phyloP scores from a whole-genome alignment of 2,113 vertebrate genomes.

The Cariama cristata region DNA sequence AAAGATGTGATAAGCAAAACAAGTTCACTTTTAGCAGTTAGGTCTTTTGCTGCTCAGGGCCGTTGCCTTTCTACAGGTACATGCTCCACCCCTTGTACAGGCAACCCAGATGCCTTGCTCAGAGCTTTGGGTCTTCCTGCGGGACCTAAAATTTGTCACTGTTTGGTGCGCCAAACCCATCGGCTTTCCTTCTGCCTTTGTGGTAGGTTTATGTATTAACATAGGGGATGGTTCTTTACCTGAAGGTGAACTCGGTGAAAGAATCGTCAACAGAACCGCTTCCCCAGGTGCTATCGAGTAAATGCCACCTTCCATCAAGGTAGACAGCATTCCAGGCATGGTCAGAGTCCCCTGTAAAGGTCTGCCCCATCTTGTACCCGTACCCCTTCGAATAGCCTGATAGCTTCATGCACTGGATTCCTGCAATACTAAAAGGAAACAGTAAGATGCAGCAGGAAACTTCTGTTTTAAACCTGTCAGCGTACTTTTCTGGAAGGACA shows the following conservation, averaged over 20 bases:
- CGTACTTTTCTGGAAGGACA: not conserved
- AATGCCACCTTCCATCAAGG: slow-evolving; percentile 82
- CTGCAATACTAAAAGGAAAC: slow-evolving; percentile 73
- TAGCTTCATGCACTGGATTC: slow-evolving; percentile 80
- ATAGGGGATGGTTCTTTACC: slow-evolving; percentile 54
- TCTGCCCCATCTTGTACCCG: slow-evolving; percentile 76
- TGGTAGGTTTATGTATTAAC: not conserved
- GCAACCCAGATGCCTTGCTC: not conserved
- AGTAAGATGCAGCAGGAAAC: not conserved
- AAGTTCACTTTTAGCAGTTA: not conserved
- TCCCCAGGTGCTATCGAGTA: slow-evolving; percentile 88
- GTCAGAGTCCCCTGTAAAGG: slow-evolving; percentile 73
- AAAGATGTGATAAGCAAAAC: not conserved
- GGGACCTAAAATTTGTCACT: not conserved
- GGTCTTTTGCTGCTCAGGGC: not conserved
- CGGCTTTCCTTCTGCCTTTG: not conserved
- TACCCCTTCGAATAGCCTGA: slow-evolving; percentile 81
- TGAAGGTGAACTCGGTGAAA: slow-evolving; percentile 79
- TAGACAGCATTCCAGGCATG: slow-evolving; percentile 83
- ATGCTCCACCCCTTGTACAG: not conserved
- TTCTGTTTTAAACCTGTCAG: not conserved
- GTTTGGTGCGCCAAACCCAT: not conserved
- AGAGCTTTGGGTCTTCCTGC: not conserved
- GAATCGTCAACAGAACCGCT: slow-evolving; percentile 73
- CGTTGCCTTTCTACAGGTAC: not conserved